Percentiles rank a stretch among this genome's conserved stretches.
These are phyloP conservation scores for Scaptomyza reducta DNA, from an alignment of 2,888 invertebrate genomes.

Conservation along the genomic window DNA sequence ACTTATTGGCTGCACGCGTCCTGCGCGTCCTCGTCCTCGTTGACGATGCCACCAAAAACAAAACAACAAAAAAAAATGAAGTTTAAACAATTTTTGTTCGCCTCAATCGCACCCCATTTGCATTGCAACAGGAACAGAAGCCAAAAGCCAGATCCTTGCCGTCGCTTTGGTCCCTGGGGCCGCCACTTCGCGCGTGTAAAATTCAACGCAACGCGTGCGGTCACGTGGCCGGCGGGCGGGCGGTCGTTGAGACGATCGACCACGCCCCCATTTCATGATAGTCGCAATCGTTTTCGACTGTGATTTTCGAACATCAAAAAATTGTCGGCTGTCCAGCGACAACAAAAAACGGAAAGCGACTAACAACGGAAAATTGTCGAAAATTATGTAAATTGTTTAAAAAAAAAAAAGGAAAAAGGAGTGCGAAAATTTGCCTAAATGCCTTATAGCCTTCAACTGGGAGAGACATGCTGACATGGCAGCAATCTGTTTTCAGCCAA, in stretches of 20 bases:
- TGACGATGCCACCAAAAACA: constrained; percentile 15
- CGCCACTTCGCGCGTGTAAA: constrained; percentile 67
- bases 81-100: constrained; percentile 58
- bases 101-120: constrained; percentile 62
- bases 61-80: constrained; percentile 53
- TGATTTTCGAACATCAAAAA: constrained; percentile 46
- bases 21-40: constrained; percentile 16
- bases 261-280: constrained; percentile 75
- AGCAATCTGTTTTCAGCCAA: constrained; percentile 24
- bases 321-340: constrained; percentile 42
- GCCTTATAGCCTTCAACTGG: constrained; percentile 63
- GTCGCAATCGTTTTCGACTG: constrained; percentile 61
- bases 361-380: constrained; percentile 64
- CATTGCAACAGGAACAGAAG: constrained; percentile 38
- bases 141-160: constrained; percentile 32
- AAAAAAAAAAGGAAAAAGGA: constrained; percentile 45
- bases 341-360: constrained; percentile 30
- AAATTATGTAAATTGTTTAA: constrained; percentile 75
- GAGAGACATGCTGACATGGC: constrained; percentile 26
- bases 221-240: constrained; percentile 62
- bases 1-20: constrained; percentile 83
- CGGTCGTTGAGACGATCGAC: constrained; percentile 4
- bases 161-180: constrained; percentile 44
- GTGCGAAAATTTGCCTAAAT: constrained; percentile 82
- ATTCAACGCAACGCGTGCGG: constrained; percentile 77